Percentiles rank a stretch among this genome's conserved stretches.
Conservation (phyloP, 2,888 invertebrate genomes). For the Spodoptera exigua region DNA sequence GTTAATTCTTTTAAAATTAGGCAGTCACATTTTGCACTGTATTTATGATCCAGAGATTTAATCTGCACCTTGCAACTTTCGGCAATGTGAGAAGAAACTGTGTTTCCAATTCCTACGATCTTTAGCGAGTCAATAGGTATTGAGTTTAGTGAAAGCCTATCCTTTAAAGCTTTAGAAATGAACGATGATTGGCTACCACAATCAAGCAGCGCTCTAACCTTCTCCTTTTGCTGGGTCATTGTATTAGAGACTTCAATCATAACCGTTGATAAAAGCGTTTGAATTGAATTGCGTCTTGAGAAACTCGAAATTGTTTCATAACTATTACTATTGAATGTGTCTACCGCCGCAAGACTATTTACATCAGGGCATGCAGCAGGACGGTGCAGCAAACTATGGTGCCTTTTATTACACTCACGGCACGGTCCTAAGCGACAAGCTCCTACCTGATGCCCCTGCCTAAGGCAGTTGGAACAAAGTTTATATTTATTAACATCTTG, state of each 20-base stretch:
- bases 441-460: slow-evolving; percentile 40
- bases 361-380: background rate
- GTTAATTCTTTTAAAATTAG: slow-evolving; percentile 40
- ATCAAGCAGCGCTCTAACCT: slow-evolving; percentile 5
- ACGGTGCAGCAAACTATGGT: slow-evolving; percentile 52
- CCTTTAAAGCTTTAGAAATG: slow-evolving; percentile 16
- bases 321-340: too few species aligned
- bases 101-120: slow-evolving; percentile 42
- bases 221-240: slow-evolving; percentile 4
- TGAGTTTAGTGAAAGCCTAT: slow-evolving; percentile 5
- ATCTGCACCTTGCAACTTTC: slow-evolving; percentile 12
- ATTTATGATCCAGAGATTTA: slow-evolving; percentile 31
- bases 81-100: background rate
- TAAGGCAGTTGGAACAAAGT: slow-evolving; percentile 48
- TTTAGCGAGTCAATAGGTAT: slow-evolving; percentile 19
- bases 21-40: slow-evolving; percentile 28
- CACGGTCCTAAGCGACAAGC: slow-evolving; percentile 57
- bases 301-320: slow-evolving; percentile 2
- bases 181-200: background rate
- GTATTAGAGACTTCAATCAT: slow-evolving; percentile 11
- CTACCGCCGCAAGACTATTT: too few species aligned
- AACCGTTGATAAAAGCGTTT: slow-evolving; percentile 7
- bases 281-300: background rate
- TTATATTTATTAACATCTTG: slow-evolving; percentile 35
- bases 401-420: slow-evolving; percentile 43